phyloP scores from a whole-genome alignment of 2,113 vertebrate species.

The Tympanuchus pallidicinctus region DNA sequence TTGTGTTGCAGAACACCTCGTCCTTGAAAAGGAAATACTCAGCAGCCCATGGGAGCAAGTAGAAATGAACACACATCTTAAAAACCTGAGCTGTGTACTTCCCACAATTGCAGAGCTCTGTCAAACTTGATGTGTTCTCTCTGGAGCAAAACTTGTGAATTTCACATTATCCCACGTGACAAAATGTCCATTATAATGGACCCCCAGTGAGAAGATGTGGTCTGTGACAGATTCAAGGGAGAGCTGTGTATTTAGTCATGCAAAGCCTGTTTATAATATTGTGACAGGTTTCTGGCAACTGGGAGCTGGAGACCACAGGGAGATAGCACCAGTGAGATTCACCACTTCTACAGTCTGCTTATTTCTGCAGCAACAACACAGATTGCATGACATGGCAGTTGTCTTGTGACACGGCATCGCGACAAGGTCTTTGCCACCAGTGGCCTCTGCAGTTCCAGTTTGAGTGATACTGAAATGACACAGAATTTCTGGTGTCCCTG shows the following conservation, averaged over 20 bases:
- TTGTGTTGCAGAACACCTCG: not conserved
- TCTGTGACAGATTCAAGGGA: not conserved
- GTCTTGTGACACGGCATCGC: rapidly evolving
- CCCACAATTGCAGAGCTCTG: not conserved
- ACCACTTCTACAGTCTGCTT: not conserved
- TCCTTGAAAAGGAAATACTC: not conserved
- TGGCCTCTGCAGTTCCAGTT: not conserved
- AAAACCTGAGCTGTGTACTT: not conserved
- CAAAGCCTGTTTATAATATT: constrained; percentile 26
- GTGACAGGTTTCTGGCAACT: constrained; percentile 44
- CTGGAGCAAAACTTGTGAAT: not conserved
- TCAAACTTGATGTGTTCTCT: not conserved
- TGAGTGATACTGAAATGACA: not conserved
- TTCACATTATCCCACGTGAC: not conserved
- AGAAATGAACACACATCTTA: not conserved
- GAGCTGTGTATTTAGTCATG: not conserved
- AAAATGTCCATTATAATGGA: not conserved
- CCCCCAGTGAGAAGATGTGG: not conserved
- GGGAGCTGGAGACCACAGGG: not conserved
- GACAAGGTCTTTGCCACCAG: not conserved
- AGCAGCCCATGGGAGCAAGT: not conserved
- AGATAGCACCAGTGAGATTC: not conserved
- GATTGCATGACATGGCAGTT: not conserved
- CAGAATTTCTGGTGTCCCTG: not conserved
- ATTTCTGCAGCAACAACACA: not conserved